A percentile compares a stretch with the other conserved stretches of the same genome.
phyloP scores from a whole-genome alignment of 2,113 vertebrate species.

The Saccopteryx bilineata region DNA sequence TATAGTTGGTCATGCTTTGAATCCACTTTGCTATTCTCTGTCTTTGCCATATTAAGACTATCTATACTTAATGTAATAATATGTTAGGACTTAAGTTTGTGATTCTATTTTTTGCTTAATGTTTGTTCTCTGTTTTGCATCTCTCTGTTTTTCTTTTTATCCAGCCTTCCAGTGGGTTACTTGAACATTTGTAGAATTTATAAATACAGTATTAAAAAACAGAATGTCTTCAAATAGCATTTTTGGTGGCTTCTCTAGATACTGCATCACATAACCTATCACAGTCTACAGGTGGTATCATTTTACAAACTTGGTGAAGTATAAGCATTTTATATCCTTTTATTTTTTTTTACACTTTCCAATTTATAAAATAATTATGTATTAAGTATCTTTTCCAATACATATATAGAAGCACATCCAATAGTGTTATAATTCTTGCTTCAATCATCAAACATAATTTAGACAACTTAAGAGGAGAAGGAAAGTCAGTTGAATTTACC shows the following conservation, averaged over 20 bases:
- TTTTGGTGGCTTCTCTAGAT: not conserved
- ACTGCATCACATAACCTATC: not conserved
- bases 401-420: not conserved
- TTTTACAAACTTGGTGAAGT: not conserved
- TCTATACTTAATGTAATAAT: not conserved
- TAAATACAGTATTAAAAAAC: not conserved
- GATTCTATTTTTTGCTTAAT: not conserved
- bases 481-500: too few relatives aligned
- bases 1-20: not conserved
- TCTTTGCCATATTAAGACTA: not conserved
- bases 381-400: not conserved
- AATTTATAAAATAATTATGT: not conserved
- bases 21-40: not conserved
- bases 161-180: not conserved
- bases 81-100: not conserved
- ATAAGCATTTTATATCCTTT: not conserved
- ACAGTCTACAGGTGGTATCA: not conserved
- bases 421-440: not conserved
- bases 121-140: not conserved
- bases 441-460: not conserved
- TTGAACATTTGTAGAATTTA: not conserved
- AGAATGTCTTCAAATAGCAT: not conserved
- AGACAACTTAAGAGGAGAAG: not conserved
- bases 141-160: not conserved
- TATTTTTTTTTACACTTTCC: not conserved